Percentiles rank a stretch among this genome's conserved stretches.
These are phyloP conservation scores for Eudasyphora cyanicolor DNA, from an alignment of 2,888 invertebrate genomes.

Conservation along the genomic window DNA sequence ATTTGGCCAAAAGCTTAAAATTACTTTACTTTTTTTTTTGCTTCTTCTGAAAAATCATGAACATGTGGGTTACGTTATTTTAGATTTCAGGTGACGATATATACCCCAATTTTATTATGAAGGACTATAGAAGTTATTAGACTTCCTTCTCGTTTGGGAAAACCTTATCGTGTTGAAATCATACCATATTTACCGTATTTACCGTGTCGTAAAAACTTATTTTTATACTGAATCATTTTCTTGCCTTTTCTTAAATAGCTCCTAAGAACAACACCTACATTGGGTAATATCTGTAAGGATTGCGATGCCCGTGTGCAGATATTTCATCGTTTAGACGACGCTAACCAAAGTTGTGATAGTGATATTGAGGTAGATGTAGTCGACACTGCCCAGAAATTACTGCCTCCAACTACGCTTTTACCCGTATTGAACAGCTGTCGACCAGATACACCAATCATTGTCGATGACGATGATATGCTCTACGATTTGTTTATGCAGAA, in stretches of 20 bases:
- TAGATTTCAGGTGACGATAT: too few species aligned
- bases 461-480: constrained; percentile 68
- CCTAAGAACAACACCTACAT: constrained; percentile 57
- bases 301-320: constrained; percentile 68
- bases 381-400: constrained; percentile 1
- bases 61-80: too few species aligned
- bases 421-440: constrained; percentile 11
- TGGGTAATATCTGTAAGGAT: constrained; percentile 68
- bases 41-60: too few species aligned
- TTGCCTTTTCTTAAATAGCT: constrained; percentile 46
- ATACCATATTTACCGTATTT: too few species aligned
- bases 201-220: too few species aligned
- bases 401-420: constrained; percentile 14
- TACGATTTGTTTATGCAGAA: constrained; percentile 67
- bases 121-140: too few species aligned
- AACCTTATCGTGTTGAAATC: too few species aligned
- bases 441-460: constrained; percentile 66
- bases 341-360: constrained; percentile 43
- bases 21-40: too few species aligned
- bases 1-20: too few species aligned
- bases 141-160: too few species aligned
- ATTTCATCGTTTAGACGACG: constrained; percentile 64
- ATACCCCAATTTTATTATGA: too few species aligned
- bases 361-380: constrained; percentile 61
- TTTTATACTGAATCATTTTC: too few species aligned